Base-by-base conservation (phyloP, 2,888 invertebrate species). In the Camponotus fellah region DNA sequence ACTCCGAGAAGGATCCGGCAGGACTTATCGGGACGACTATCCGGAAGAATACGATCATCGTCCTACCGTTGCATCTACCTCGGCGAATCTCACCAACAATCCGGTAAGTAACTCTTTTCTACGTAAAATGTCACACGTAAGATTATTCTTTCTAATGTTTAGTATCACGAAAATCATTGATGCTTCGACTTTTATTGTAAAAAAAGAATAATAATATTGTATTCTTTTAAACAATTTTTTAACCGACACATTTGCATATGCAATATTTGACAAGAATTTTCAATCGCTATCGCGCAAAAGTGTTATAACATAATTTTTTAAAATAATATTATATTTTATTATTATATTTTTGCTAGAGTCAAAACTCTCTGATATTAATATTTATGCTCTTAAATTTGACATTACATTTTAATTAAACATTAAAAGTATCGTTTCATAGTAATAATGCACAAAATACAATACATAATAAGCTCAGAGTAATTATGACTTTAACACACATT, bases 1-100 rank as follows among this genome's bases (percentile, higher is more conserved):
- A 85, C 53, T 65, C 49, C 80, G 91, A 94, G 94, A 88, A 43
- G 85, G 85, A 62, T 64, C 92, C 95, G 83, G 74, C 32, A 85
- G 89, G 53, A 77, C 84, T 34, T 86, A 84, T 68, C 90, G 91
- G 21, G 91, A 91, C 86, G 92, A 93, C 75, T 92, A 93, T 83
- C 87, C 87, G 88, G 93, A 93, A 76, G 93, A 80, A 8, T 92
- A 93, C 88, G 94, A 93, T 72, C 91, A 91, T 69, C 91, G 91
- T 83, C 89, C 91, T 4, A 86, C 89, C 79, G 88, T 90, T 68
- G 86, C 90, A 56, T 90, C 93, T 84, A 88, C 91, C 83, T 89
- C 89, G 82, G 91, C 91, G 26, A 77, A 68, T 32, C 88, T 91
- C 86, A 88, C 91, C 87, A 94, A 94, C 86, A 93, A 93, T 79